phyloP scores from a whole-genome alignment of 1,140 invertebrate species.

The Protaetia brevitarsis region DNA sequence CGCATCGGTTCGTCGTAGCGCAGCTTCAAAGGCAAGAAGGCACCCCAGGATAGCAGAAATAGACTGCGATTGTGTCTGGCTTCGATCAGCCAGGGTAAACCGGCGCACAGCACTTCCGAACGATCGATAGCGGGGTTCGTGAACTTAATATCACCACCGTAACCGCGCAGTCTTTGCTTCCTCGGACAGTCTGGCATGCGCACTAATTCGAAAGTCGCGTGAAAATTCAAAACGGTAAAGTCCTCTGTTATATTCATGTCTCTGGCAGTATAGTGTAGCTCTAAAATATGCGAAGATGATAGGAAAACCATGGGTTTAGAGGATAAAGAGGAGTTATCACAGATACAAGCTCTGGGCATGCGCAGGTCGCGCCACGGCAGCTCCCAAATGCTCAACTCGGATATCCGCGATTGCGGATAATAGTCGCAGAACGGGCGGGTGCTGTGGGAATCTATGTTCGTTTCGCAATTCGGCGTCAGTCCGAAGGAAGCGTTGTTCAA shows the following conservation, averaged over 20 bases:
- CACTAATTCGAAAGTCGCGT: conserved; percentile 64
- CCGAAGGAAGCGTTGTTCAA: conserved; percentile 72
- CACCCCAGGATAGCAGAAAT: conserved; percentile 72
- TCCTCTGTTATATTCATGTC: conserved; percentile 67
- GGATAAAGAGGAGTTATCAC: conserved; percentile 61
- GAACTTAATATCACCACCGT: conserved; percentile 61
- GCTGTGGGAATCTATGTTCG: conserved; percentile 68
- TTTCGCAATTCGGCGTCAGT: conserved; percentile 60
- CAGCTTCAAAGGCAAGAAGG: conserved; percentile 53
- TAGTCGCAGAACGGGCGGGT: conserved; percentile 52
- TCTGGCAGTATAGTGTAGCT: conserved; percentile 61
- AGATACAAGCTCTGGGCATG: conserved; percentile 64
- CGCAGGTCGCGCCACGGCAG: conserved; percentile 63
- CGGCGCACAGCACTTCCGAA: conserved; percentile 65
- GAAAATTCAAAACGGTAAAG: conserved; percentile 66
- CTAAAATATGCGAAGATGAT: conserved; percentile 60
- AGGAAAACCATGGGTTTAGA: conserved; percentile 60
- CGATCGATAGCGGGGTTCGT: conserved; percentile 58
- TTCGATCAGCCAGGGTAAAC: conserved; percentile 70
- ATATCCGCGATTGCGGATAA: conserved; percentile 54
- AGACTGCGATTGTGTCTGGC: conserved; percentile 70
- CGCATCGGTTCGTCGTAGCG: conserved; percentile 55
- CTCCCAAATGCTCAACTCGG: conserved; percentile 61
- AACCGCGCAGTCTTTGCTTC: conserved; percentile 60
- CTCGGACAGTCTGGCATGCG: conserved; percentile 63